phyloP scores from a whole-genome alignment of 2,888 invertebrate species.

The Sturmia bella region DNA sequence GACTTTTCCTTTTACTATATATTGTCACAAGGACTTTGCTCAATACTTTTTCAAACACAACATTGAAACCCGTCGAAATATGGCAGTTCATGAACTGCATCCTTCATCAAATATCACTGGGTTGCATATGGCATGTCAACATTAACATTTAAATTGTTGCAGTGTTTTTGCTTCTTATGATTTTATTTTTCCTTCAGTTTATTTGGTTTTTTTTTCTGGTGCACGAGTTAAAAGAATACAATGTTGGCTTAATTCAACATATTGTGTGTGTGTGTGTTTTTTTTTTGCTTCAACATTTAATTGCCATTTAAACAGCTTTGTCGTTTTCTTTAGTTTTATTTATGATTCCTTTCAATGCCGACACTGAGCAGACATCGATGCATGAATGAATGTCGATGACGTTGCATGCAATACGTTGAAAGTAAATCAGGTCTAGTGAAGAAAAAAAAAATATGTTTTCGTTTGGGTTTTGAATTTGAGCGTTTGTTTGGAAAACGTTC shows the following conservation, averaged over 20 bases:
- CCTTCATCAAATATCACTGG: conserved; percentile 69
- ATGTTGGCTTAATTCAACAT: conserved; percentile 74
- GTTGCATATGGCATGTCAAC: conserved; percentile 32
- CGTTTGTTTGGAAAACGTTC: conserved; percentile 1
- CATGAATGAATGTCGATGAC: conserved; percentile 32
- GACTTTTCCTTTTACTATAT: no score
- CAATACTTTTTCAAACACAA: no score
- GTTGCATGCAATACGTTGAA: conserved; percentile 49
- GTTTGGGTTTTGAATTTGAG: conserved; percentile 26
- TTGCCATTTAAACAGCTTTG: conserved; percentile 67
- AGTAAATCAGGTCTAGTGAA: conserved; percentile 55
- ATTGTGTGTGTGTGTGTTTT: conserved; percentile 59
- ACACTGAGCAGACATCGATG: conserved; percentile 43
- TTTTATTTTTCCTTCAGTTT: no score
- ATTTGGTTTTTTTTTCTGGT: conserved; percentile 30
- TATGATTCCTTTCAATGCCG: conserved; percentile 61
- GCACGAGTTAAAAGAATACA: conserved; percentile 71
- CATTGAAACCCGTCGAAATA: no score
- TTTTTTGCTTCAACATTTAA: conserved; percentile 55
- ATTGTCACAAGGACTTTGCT: no score
- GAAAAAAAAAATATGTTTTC: conserved; percentile 38
- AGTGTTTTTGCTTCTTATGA: conserved; percentile 1
- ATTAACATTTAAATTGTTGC: conserved; percentile 63
- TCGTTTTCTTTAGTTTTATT: conserved; percentile 61
- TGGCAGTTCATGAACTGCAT: no score